These are phyloP conservation scores for Myotis vivesi DNA, from an alignment of 2,797 vertebrate genomes.

Conservation along the genomic window DNA sequence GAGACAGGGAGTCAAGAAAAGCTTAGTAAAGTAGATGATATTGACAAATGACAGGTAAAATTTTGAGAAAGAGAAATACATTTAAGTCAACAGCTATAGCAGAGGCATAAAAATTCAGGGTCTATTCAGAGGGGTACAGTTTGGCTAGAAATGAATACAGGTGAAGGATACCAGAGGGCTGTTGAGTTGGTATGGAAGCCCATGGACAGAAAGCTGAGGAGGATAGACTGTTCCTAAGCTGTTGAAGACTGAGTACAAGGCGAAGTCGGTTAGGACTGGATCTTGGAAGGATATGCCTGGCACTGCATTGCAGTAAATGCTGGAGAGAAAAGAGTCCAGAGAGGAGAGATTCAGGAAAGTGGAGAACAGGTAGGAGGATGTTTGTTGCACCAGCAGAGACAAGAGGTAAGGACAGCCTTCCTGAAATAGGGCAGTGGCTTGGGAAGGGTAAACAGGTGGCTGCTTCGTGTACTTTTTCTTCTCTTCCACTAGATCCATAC, in stretches of 20 bases:
- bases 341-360: not conserved
- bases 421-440: not conserved
- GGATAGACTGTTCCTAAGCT: not conserved
- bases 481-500: not conserved
- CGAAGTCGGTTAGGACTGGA: not conserved
- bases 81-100: not conserved
- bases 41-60: not conserved
- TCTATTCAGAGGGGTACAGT: not conserved
- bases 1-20: not conserved
- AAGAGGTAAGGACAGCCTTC: not conserved
- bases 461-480: not conserved
- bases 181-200: not conserved
- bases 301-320: not conserved
- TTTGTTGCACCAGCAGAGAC: not conserved
- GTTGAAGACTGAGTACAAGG: not conserved
- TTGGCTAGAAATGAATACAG: not conserved
- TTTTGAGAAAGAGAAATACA: not conserved
- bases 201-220: not conserved
- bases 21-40: not conserved
- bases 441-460: not conserved
- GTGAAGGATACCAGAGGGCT: not conserved
- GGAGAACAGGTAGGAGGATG: not conserved
- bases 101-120: not conserved
- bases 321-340: not conserved
- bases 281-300: not conserved